Conservation (phyloP, 2,113 vertebrate species). For the Indicator indicator region DNA sequence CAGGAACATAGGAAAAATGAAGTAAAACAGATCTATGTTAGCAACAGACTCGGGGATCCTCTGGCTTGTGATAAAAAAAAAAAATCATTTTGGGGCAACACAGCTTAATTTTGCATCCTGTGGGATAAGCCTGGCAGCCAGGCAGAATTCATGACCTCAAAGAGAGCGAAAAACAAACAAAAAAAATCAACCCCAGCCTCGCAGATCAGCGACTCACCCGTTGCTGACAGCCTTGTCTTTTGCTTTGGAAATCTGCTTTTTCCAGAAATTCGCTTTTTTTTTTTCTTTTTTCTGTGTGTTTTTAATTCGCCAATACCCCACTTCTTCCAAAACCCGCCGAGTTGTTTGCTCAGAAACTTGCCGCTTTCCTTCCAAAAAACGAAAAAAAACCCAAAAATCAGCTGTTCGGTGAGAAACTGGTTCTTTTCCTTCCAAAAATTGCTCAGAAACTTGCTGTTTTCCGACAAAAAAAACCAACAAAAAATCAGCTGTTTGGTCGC, state of each 20-base stretch:
- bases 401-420: too few species aligned
- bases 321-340: too few species aligned
- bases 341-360: too few species aligned
- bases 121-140: accelerated
- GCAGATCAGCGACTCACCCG: not conserved
- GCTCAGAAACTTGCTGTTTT: too few species aligned
- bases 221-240: not conserved
- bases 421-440: too few species aligned
- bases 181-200: not conserved
- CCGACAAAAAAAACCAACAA: too few species aligned
- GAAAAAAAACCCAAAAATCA: too few species aligned
- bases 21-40: accelerated
- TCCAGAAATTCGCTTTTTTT: not conserved
- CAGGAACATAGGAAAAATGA: not conserved
- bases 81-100: not conserved
- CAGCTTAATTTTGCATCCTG: accelerated
- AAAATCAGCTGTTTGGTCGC: too few species aligned
- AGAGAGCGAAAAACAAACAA: too few species aligned
- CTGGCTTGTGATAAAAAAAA: accelerated
- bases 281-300: too few species aligned
- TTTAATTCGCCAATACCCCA: too few species aligned
- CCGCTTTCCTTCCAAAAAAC: too few species aligned
- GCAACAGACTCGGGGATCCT: not conserved
- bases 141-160: not conserved
- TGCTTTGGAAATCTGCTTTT: not conserved